Conservation (phyloP, 2,797 vertebrate species). For the Bovichtus variegatus region DNA sequence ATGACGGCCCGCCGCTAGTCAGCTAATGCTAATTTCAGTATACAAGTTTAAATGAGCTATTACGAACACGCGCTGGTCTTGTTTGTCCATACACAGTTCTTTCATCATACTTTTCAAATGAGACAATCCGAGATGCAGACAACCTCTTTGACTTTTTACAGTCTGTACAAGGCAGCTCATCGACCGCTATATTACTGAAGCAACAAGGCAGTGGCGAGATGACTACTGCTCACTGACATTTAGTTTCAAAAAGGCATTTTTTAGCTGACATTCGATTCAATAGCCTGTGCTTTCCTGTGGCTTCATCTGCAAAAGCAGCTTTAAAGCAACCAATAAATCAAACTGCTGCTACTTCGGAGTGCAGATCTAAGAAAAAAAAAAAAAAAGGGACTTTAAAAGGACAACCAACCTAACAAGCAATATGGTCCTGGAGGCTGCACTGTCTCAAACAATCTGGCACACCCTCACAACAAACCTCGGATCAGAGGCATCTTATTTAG, state of each 20-base stretch:
- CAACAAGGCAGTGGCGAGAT: slow-evolving; percentile 45
- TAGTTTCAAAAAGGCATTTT: slow-evolving; percentile 65
- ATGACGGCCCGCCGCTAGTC: no score
- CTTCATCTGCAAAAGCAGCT: slow-evolving; percentile 65
- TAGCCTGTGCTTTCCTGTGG: slow-evolving; percentile 50
- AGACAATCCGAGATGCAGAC: slow-evolving; percentile 6
- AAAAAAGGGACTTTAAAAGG: slow-evolving; percentile 37
- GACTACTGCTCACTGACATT: slow-evolving; percentile 72
- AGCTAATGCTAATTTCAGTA: no score
- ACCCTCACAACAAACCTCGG: slow-evolving; percentile 33
- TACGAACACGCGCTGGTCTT: no score
- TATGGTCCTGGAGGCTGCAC: slow-evolving; percentile 10
- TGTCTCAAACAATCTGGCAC: slow-evolving; percentile 40
- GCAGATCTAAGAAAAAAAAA: slow-evolving; percentile 1
- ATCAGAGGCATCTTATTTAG: slow-evolving; percentile 6
- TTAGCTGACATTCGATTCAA: slow-evolving; percentile 65
- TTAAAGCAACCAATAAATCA: slow-evolving; percentile 70
- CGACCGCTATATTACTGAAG: slow-evolving; percentile 38
- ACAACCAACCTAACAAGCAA: slow-evolving; percentile 49
- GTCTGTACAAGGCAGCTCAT: slow-evolving; percentile 41
- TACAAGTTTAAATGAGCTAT: no score
- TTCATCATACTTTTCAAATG: slow-evolving; percentile 23
- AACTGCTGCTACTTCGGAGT: slow-evolving; percentile 36
- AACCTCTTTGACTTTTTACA: no score
- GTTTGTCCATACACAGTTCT: background rate